Conservation (phyloP, 37 sponge, comb jelly and placozoan species). For the Oscarella lobularis region DNA sequence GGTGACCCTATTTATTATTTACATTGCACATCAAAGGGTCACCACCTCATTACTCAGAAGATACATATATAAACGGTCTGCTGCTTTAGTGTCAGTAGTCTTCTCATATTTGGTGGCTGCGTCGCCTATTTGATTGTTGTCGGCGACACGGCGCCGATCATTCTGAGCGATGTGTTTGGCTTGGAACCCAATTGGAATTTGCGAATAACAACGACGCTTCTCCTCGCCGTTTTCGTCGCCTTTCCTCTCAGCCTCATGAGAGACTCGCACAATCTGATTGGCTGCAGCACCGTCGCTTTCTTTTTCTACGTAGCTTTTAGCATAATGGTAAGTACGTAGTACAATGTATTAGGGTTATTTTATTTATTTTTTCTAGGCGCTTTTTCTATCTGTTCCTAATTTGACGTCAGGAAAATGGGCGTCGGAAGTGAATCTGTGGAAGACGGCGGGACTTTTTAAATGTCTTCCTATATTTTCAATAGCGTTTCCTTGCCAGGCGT, state of each 20-base stretch:
- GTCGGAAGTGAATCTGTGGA: constrained; percentile 16
- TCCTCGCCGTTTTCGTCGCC: constrained; percentile 26
- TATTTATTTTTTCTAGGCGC: constrained; percentile 4
- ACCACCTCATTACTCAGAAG: no score
- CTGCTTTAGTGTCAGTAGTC: constrained; percentile 1
- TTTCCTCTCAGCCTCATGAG: constrained; percentile 53
- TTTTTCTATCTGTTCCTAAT: constrained; percentile 9
- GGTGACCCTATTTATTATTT: no score
- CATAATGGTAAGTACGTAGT: constrained; percentile 15
- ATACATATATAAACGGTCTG: no score
- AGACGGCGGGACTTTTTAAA: constrained; percentile 21
- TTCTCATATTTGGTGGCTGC: constrained; percentile 26
- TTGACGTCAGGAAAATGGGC: neutral
- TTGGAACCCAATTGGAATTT: constrained; percentile 6
- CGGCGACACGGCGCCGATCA: constrained; percentile 53
- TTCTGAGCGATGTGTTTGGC: neutral
- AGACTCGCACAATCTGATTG: constrained; percentile 25
- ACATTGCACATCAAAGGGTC: no score
- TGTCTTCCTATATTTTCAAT: constrained; percentile 60
- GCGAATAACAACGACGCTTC: constrained; percentile 19
- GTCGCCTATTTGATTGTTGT: constrained; percentile 66
- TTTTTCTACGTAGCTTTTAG: constrained; percentile 37
- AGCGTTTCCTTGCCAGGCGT: constrained; percentile 72
- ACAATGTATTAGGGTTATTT: neutral
- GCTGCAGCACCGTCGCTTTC: constrained; percentile 28